Evolutionary conservation across 2,113 vertebrate genomes (phyloP).

Genomic region (Muscicapa adusta): DNA sequence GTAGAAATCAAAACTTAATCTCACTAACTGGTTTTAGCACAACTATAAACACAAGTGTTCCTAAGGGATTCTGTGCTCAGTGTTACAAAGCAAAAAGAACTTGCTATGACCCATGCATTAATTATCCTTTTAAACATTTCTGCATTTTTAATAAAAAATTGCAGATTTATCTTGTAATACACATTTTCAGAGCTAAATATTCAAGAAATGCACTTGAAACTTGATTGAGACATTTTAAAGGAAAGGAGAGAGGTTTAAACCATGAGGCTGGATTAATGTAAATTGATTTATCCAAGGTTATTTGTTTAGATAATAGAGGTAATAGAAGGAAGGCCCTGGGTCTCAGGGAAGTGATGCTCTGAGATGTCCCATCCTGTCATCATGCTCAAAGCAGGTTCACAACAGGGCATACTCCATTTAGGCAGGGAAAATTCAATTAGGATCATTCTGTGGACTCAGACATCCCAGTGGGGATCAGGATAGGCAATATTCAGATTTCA

Average conservation of each 20-base stretch:
- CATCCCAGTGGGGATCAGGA: constrained; percentile 75
- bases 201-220: constrained; percentile 52
- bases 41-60: background rate
- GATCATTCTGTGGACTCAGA: constrained; percentile 79
- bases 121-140: background rate
- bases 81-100: background rate
- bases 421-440: constrained; percentile 92
- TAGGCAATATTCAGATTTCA: constrained; percentile 82
- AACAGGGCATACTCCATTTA: constrained; percentile 89
- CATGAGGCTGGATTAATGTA: constrained; percentile 69
- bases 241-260: constrained; percentile 72
- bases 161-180: background rate
- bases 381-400: constrained; percentile 86
- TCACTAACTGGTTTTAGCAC: background rate
- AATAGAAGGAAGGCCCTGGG: constrained; percentile 79
- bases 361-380: constrained; percentile 81
- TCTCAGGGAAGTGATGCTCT: constrained; percentile 79
- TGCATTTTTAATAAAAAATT: background rate
- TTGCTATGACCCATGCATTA: background rate
- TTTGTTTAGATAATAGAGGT: constrained; percentile 89
- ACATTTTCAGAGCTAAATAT: constrained; percentile 27
- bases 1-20: background rate
- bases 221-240: constrained; percentile 64
- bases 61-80: background rate
- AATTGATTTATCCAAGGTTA: constrained; percentile 81